These are phyloP conservation scores for Azorinus chamasolen DNA, from an alignment of 2,888 invertebrate species.

Conservation along the genomic window DNA sequence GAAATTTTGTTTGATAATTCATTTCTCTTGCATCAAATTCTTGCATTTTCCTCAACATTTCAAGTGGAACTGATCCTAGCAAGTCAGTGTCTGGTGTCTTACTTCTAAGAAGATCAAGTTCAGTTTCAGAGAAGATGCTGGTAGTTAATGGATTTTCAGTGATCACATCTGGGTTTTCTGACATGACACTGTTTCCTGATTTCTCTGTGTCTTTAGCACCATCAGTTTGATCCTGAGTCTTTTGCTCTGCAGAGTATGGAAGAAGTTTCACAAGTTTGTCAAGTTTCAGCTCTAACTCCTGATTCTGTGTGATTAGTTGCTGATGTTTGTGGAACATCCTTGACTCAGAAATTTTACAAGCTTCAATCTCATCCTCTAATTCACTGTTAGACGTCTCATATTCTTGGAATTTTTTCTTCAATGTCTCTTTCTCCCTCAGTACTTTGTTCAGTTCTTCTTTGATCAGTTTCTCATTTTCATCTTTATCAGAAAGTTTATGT, in stretches of 20 bases:
- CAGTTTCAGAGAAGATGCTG: slow-evolving; percentile 55
- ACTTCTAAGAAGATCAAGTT: slow-evolving; percentile 48
- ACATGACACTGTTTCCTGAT: slow-evolving; percentile 40
- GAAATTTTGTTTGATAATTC: slow-evolving; percentile 58
- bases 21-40: slow-evolving; percentile 62
- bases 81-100: slow-evolving; percentile 54
- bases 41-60: slow-evolving; percentile 62
- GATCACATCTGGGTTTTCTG: slow-evolving; percentile 61
- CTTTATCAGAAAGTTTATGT: slow-evolving; percentile 57
- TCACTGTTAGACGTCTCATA: slow-evolving; percentile 64
- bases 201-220: slow-evolving; percentile 3
- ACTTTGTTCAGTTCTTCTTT: slow-evolving; percentile 59
- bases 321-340: slow-evolving; percentile 67
- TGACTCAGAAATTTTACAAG: slow-evolving; percentile 62
- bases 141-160: slow-evolving; percentile 56
- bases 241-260: slow-evolving; percentile 6
- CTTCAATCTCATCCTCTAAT: slow-evolving; percentile 62
- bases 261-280: slow-evolving; percentile 40
- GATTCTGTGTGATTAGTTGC: slow-evolving; percentile 60
- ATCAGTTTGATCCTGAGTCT: slow-evolving; percentile 10
- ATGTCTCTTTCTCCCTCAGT: slow-evolving; percentile 55
- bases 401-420: slow-evolving; percentile 64
- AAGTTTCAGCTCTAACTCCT: slow-evolving; percentile 61
- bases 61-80: slow-evolving; percentile 58
- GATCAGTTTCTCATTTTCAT: slow-evolving; percentile 48